Conservation (phyloP, 2,888 invertebrate species). For the Chrysina gloriosa region DNA sequence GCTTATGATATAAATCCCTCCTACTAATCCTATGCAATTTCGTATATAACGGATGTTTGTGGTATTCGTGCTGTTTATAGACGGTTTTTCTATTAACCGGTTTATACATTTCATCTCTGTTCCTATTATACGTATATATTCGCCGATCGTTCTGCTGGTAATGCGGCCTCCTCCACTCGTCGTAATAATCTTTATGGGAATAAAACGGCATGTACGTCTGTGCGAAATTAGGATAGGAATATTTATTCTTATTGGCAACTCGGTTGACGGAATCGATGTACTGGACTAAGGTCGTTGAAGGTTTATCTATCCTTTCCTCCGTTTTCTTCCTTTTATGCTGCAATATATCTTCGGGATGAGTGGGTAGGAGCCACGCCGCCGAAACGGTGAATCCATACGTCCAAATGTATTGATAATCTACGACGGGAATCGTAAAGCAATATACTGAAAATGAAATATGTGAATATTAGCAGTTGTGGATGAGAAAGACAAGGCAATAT, state of each 20-base stretch:
- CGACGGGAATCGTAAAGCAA: slow-evolving; percentile 70
- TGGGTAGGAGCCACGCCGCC: slow-evolving; percentile 81
- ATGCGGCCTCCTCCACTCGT: slow-evolving; percentile 2
- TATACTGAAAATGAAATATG: slow-evolving; percentile 67
- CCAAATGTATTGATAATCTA: slow-evolving; percentile 70
- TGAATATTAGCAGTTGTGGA: too few species aligned
- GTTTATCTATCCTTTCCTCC: slow-evolving; percentile 23
- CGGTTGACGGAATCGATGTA: slow-evolving; percentile 18
- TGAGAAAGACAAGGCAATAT: too few species aligned
- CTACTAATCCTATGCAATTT: slow-evolving; percentile 73
- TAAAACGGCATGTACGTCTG: slow-evolving; percentile 33
- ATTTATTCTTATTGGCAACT: slow-evolving; percentile 23
- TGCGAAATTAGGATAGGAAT: slow-evolving; percentile 6
- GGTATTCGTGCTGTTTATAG: slow-evolving; percentile 27
- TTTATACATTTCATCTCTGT: slow-evolving; percentile 16
- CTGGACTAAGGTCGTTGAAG: slow-evolving; percentile 6
- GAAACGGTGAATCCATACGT: slow-evolving; percentile 80
- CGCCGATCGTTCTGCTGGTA: slow-evolving; percentile 19
- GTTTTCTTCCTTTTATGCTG: slow-evolving; percentile 2
- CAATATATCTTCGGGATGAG: slow-evolving; percentile 56
- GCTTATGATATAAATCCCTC: slow-evolving; percentile 71
- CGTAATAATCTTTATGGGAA: slow-evolving; percentile 17
- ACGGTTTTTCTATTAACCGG: not conserved
- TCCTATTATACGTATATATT: slow-evolving; percentile 19
- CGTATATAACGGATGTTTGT: slow-evolving; percentile 45